Base-by-base conservation (phyloP, 2,113 vertebrate species). In the Parus major region DNA sequence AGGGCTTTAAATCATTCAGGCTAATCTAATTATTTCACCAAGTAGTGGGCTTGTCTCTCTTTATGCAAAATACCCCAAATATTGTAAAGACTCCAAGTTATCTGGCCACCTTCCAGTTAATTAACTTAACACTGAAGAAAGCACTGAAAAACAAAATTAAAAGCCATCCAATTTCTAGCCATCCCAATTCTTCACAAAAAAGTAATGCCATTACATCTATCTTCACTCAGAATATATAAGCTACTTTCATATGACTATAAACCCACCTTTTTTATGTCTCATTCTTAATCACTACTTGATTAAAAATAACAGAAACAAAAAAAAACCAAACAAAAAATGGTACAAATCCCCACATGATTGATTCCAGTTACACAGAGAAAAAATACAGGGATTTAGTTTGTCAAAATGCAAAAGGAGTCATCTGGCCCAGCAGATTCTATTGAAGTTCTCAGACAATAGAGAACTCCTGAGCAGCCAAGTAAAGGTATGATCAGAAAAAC, bases 91-190 rank as follows among this genome's bases (percentile, higher is more conserved):
- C 25, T 94, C 72, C 92, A 93, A 91, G 85, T 71, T 81, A 78
- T 81, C 86, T 97, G 96, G 96, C 93, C 66, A 86, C 79, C 20
- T 95, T 96, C 96, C 96, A 97, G 87, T 96, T 97, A 97, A 97
- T 97, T 97, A 96, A 92, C 92, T 92, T 95, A 93, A 70, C 91
- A 89, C 53, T 44, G 61, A 93, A 93, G 73, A 77, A 93, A 92
- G 71, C 69, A 90, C 83, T 88, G 92, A 93, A 95, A 97, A 96
- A 92, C 76, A 92, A 95, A 96, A 94, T 94, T 95, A 94, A 94
- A 97, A 93, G 28, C 65, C 55, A 86, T 95, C 81, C 90, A 93
- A 91, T 95, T 94, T 88, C 82, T 47, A 91, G 41, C 44, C 77
- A 61, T 80, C 44, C 42, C 33, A 90, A 83, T 85, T 93, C 35